Evolutionary conservation across 2,888 invertebrate species (phyloP).

Genomic region (Petrolisthes cinctipes): DNA sequence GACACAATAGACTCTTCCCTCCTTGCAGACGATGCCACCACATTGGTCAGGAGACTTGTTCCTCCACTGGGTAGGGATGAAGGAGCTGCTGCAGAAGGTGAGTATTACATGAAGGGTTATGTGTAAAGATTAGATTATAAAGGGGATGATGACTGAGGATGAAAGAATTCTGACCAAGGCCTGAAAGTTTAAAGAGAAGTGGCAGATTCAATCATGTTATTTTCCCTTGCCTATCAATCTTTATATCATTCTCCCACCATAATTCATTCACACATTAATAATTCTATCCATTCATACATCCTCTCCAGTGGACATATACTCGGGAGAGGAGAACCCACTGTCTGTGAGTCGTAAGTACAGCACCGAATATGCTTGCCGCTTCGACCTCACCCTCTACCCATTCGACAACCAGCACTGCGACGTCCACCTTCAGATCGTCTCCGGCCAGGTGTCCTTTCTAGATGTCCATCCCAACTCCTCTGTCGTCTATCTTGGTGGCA

Average conservation of each 20-base stretch:
- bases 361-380: slow-evolving; percentile 61
- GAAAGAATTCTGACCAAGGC: neutral
- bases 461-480: slow-evolving; percentile 48
- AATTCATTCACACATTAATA: neutral
- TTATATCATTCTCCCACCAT: too few species aligned
- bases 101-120: neutral
- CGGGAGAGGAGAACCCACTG: slow-evolving; percentile 60
- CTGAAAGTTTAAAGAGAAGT: too few species aligned
- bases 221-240: too few species aligned
- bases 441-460: slow-evolving; percentile 57
- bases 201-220: too few species aligned
- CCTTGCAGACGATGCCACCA: slow-evolving; percentile 49
- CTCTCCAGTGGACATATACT: slow-evolving; percentile 55
- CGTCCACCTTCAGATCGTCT: slow-evolving; percentile 59
- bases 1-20: slow-evolving; percentile 52
- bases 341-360: slow-evolving; percentile 62
- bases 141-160: neutral
- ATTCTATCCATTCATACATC: neutral
- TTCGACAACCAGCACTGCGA: slow-evolving; percentile 64
- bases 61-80: slow-evolving; percentile 45
- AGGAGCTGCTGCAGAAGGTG: slow-evolving; percentile 57
- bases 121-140: neutral
- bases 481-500: slow-evolving; percentile 40
- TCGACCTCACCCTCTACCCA: slow-evolving; percentile 63
- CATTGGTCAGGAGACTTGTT: slow-evolving; percentile 36